Base-by-base conservation (phyloP, 2,888 invertebrate species). In the Drosophila kokeensis region DNA sequence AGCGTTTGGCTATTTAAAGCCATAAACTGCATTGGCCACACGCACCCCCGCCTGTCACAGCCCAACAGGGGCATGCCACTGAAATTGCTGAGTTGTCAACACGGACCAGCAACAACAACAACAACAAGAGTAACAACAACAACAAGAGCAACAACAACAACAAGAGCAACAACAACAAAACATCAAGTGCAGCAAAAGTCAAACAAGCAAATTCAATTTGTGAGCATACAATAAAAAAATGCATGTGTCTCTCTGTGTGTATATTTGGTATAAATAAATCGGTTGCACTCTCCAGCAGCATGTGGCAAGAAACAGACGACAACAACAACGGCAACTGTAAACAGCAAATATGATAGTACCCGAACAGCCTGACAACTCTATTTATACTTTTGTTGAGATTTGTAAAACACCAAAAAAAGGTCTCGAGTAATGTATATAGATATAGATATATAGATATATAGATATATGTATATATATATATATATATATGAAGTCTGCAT, bases 181-280 rank as follows among this genome's bases (percentile, higher is more conserved):
- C 40, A 32, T 40, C 40, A 57, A 40, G 45, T 24, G 45, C 29
- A 53, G 58, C 57, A 64, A 70, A 52, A 65, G 68, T 62, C 67
- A 67, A 79, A 79, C 82, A 83, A 83, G 82, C 76, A 81, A 85
- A 83, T 84, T 73, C 81, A 81, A 81, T 81, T 80, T 78, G 73
- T 57, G 72, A 50, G 21, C 64, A 72, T 48, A 80, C 65, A 68
- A 52, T 49, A 69, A 64, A 69, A 63, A 78, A 42, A 64, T 64
- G 62, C 45, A 24, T 45, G 45, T 24, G 8, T 24, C 15, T 45
- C 45, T 45, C 45, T 45, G 8, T 45, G 15, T 45, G 18, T 60
- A 38, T 62, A 49, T 59, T 55, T 70, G 67, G 62, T 73, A 87
- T 81, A 84, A 84, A 87, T 87, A 86, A 83, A 83, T 78, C 82